Evolutionary conservation across 1,140 invertebrate species (phyloP), one percentile per base, ranked within the genome.

Genomic region (Drosophila setifemur): DNA sequence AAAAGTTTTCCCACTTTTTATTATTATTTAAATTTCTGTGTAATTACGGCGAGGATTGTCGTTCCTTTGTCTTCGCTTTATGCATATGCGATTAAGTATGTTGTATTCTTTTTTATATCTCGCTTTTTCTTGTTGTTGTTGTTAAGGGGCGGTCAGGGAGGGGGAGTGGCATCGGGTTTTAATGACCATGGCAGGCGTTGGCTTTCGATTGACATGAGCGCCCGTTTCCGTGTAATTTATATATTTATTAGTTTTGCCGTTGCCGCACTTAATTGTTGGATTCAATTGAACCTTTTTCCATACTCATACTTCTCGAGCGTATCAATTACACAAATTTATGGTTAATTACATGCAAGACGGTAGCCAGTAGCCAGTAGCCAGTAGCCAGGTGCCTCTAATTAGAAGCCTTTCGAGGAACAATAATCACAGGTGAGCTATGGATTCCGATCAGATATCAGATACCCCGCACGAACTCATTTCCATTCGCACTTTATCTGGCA

Each of bases 1-100:
- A 58, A 70, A 70, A 69, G 54, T 72, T 71, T 72, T 72, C 67
- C 67, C 78, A 85, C 69, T 85, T 73, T 74, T 63, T 72, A 72
- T 71, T 82, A 82, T 85, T 85, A 78, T 78, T 83, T 77, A 82
- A 82, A 85, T 73, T 83, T 73, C 49, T 47, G 73, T 75, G 66
- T 75, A 75, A 75, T 76, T 74, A 68, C 63, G 52, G 52, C 63
- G 69, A 52, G 66, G 67, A 48, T 40, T 49, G 73, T 69, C 54
- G 52, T 61, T 61, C 42, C 73, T 73, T 66, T 78, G 73, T 78
- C 63, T 85, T 78, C 66, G 61, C 42, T 67, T 68, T 73, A 82
- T 82, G 45, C 70, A 79, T 60, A 81, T 75, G 53, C 75, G 50
- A 69, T 78, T 61, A 78, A 78, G 61, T 71, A 45, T 53, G 42